Evolutionary conservation across 1,140 invertebrate species (phyloP), one percentile per base, ranked within the genome.

Genomic region (Tetramorium simillimum): DNA sequence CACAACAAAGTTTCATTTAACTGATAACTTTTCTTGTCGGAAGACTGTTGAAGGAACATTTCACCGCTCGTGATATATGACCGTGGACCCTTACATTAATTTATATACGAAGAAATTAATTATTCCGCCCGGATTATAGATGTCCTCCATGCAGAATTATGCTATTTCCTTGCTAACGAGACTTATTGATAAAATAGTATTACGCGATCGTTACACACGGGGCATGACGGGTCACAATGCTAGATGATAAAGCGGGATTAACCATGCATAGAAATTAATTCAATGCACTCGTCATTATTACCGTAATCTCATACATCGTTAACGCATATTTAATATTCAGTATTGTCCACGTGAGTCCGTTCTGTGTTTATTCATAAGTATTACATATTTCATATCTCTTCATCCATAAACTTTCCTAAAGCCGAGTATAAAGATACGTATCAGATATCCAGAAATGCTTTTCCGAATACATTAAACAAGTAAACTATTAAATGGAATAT

Each of bases 281-380:
- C 86, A 80, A 67, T 58, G 33, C 72, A 73, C 72, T 89, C 51
- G 72, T 86, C 49, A 82, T 89, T 89, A 90, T 87, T 87, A 75
- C 60, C 84, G 65, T 73, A 84, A 84, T 85, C 82, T 63, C 53
- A 37, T 67, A 49, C 37, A 21, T 53, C 60, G 46, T 81, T 86
- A 82, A 63, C 37, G 12, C 6, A 33, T 10, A 53, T 76, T 88
- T 87, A 56, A 49, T 28, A 18, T 76, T 85, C 65, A 33, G 21
- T 51, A 85, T 69, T 43, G 56, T 24, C 43, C 24, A 58, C 28
- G n/a, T 21, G 18, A 3, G 9, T n/a, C 0, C 7, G n/a, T 56
- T 24, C 3, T 49, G 3, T 49, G 2, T 37, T 43, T 43, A 24
- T 65, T 37, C 21, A 28, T 21, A 53, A 21, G 12, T n/a, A 56